Evolutionary conservation across 2,113 vertebrate species (phyloP).

Genomic region (Natator depressus): DNA sequence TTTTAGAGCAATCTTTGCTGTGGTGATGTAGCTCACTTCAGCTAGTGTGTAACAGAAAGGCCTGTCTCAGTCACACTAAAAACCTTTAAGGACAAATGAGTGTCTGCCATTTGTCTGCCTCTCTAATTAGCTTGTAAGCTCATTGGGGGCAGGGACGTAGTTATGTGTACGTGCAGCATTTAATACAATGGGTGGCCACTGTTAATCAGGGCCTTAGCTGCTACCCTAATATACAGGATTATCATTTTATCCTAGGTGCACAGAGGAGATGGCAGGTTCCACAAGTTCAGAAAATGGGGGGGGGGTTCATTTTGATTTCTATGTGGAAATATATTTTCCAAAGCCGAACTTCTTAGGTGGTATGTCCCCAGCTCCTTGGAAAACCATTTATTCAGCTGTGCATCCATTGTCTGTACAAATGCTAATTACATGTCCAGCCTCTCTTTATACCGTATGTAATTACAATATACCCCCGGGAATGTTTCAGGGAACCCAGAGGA

Average conservation of each 20-base stretch:
- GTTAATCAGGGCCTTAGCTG: neutral
- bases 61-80: neutral
- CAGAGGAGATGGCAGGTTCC: neutral
- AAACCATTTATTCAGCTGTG: neutral
- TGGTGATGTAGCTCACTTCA: neutral
- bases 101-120: neutral
- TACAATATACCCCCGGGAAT: neutral
- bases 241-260: neutral
- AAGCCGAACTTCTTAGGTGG: neutral
- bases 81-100: neutral
- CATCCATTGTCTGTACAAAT: neutral
- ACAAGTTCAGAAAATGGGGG: neutral
- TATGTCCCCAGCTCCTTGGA: neutral
- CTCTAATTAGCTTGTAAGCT: neutral
- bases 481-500: neutral
- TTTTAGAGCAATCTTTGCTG: conserved; percentile 16
- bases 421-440: neutral
- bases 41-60: neutral
- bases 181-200: fast-evolving
- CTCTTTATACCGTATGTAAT: neutral
- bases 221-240: neutral
- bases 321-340: neutral
- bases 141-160: neutral
- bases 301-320: neutral
- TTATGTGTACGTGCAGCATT: neutral